A percentile compares a stretch with the other conserved stretches of the same genome.
Conservation (phyloP, 1,140 invertebrate species). For the Thereuonema tuberculata region DNA sequence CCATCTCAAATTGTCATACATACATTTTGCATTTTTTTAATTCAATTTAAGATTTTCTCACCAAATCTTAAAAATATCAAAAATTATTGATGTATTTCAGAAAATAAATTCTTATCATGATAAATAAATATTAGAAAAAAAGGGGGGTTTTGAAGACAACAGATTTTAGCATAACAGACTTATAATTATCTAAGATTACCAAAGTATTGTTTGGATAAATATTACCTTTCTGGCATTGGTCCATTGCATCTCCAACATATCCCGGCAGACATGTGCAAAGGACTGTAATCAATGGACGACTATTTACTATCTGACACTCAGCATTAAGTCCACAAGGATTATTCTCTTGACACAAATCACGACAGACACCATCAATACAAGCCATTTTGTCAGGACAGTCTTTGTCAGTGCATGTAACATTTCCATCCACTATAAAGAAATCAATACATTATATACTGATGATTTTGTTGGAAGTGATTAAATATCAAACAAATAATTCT, state of each 20-base stretch:
- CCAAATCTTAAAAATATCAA: too few relatives aligned
- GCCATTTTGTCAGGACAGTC: slow-evolving; percentile 67
- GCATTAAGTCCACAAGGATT: slow-evolving; percentile 58
- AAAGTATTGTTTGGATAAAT: too few relatives aligned
- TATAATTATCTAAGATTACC: too few relatives aligned
- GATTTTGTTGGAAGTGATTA: not conserved
- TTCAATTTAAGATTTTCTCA: too few relatives aligned
- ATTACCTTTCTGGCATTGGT: slow-evolving; percentile 45
- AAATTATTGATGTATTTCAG: too few relatives aligned
- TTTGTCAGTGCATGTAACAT: slow-evolving; percentile 40
- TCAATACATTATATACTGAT: not conserved
- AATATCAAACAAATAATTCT: not conserved
- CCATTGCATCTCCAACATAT: slow-evolving; percentile 71
- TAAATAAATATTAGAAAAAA: too few relatives aligned
- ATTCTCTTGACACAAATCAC: slow-evolving; percentile 60
- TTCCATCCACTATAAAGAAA: slow-evolving; percentile 13
- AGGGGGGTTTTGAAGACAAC: too few relatives aligned
- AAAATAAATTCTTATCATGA: too few relatives aligned
- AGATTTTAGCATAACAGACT: too few relatives aligned
- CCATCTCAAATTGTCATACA: too few relatives aligned
- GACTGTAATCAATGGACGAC: slow-evolving; percentile 70
- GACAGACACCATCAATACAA: slow-evolving; percentile 65
- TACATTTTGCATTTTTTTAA: too few relatives aligned
- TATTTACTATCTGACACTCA: slow-evolving; percentile 61
- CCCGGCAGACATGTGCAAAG: slow-evolving; percentile 72